Conservation (phyloP, 2,113 vertebrate species). For the Chaetodon auriga region DNA sequence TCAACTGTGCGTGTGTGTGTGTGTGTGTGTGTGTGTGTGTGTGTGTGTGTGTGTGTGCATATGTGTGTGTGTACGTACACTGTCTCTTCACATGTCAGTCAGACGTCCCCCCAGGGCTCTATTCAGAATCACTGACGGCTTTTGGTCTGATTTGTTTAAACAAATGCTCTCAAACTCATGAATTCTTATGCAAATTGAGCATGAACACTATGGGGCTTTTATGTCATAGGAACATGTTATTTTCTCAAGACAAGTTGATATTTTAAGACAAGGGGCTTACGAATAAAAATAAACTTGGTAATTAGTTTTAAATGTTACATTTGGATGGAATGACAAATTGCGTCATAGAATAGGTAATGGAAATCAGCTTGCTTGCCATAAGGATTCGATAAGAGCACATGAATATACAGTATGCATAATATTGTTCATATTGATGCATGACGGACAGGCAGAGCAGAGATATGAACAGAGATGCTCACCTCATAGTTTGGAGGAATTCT, state of each 20-base stretch:
- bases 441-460: constrained; percentile 4
- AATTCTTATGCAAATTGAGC: constrained; percentile 69
- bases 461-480: constrained; percentile 80
- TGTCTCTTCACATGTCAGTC: constrained; percentile 34
- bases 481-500: constrained; percentile 97
- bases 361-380: constrained; percentile 30
- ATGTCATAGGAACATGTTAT: constrained; percentile 56
- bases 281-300: constrained; percentile 69
- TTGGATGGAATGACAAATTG: constrained; percentile 57
- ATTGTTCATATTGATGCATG: neutral
- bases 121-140: constrained; percentile 55
- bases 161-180: constrained; percentile 60
- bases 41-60: neutral
- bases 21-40: neutral
- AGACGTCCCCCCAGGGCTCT: constrained; percentile 39
- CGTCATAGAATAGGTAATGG: constrained; percentile 52
- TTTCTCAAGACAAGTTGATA: constrained; percentile 68
- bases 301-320: constrained; percentile 70
- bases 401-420: constrained; percentile 35
- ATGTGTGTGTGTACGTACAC: no score
- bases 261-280: constrained; percentile 55
- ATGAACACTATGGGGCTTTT: constrained; percentile 46
- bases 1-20: neutral
- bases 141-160: constrained; percentile 69
- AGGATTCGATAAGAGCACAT: constrained; percentile 20